Base-by-base conservation (phyloP, 2,888 invertebrate genomes). In the Polietes domitor region DNA sequence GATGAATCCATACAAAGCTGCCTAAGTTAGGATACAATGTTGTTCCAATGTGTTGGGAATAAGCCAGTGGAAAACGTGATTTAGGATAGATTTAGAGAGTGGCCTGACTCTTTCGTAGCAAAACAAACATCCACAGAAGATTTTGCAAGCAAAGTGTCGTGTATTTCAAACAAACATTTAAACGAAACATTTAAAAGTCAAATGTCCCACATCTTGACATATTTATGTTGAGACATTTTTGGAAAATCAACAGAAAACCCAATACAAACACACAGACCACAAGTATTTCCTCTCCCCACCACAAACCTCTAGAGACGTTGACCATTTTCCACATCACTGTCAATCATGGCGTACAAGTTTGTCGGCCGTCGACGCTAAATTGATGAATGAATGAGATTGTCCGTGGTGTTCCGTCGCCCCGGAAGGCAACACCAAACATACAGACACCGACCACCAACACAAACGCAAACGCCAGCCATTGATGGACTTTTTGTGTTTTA, bases 291-390 rank as follows among this genome's bases (percentile, higher is more conserved):
- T 12, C 10, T 37, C 37, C 10, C 4, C 37, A 7, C 7, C 32
- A 7, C 3, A 32, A 32, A 32, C 10, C 10, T 12, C 4, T 12
- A 1, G 6, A 10, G 65, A 37, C 65, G 37, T 37, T 2, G 37
- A 43, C 24, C 21, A 7, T 68, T 68, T 68, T 68, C 43, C 43
- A 68, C 43, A 68, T 68, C 68, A 68, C 68, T 68, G 68, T 68
- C 68, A 68, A 43, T 68, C 68, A 68, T 4, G 12, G 68, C n/a
- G 12, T 4, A 68, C 26, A 43, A 68, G 21, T 10, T 58, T 58
- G 58, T 58, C 58, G 58, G 58, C 15, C 58, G 12, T 50, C 50
- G 47, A 47, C n/a, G 26, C 26, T 58, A 26, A 26, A 58, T 1
- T 58, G 58, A 58, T 58, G 58, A 24, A 58, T 26, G 47, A n/a